Evolutionary conservation across 2,888 invertebrate genomes (phyloP), one percentile per base, ranked within the genome.

Genomic region (Hemistola chrysoprasaria): DNA sequence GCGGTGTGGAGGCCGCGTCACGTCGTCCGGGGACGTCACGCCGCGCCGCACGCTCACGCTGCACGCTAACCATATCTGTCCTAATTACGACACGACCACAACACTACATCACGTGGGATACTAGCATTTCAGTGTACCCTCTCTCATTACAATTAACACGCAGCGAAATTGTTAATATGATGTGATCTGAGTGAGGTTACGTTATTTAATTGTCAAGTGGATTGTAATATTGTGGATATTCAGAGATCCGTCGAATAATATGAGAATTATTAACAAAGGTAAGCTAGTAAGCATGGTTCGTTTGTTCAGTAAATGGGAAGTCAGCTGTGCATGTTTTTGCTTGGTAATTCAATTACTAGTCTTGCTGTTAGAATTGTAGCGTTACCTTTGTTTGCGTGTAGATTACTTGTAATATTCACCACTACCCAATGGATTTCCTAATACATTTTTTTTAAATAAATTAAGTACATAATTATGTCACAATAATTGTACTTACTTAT

Each of bases 1-100:
- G 82, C 71, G 84, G 66, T 63, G 60, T 62, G 73, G 61, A 43
- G 53, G 66, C 50, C 66, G 70, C 66, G 69, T 56, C 69, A 74
- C 84, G 79, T 75, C 68, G 40, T 53, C 38, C 50, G 50, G 16
- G 16, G n/a, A 16, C 2, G 4, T 4, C 16, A 50, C 58, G 48
- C 53, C 45, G 47, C 49, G 32, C 41, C 47, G 56, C 57, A 49
- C 58, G 62, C 62, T 62, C 60, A 65, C 62, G 64, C 62, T 62
- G 67, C 60, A 16, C 2, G 2, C 16, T 16, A 4, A 16, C 16
- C n/a, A n/a, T n/a, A 16, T 62, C 64, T 59, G 70, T 68, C 67
- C 68, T 65, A 50, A 72, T 71, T 64, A 60, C 62, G 61, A 65
- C 46, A 54, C 57, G 59, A 62, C 47, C 54, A 57, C 47, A 62